phyloP scores from a whole-genome alignment of 2,888 invertebrate genomes.

The Drosophila flavopinicola region DNA sequence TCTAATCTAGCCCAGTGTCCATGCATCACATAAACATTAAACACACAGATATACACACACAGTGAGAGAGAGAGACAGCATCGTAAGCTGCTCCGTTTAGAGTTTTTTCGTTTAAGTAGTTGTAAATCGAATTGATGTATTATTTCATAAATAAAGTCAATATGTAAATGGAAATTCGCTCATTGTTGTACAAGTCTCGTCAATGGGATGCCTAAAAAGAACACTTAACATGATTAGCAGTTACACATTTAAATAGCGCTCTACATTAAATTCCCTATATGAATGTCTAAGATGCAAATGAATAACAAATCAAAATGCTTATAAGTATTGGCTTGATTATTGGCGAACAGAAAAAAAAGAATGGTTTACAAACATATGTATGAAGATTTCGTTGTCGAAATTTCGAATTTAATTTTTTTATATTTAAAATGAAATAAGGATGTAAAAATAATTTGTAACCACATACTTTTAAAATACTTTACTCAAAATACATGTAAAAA shows the following conservation, averaged over 20 bases:
- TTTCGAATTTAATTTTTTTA: too few species aligned
- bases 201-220: not conserved
- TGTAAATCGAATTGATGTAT: constrained; percentile 39
- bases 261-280: not conserved
- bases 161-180: constrained; percentile 19
- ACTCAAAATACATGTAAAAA: too few species aligned
- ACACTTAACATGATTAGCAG: too few species aligned
- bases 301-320: not conserved
- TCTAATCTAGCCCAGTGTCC: constrained; percentile 3
- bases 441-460: too few species aligned
- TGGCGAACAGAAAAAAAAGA: too few species aligned
- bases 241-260: not conserved
- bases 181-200: not conserved
- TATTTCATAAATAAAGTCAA: constrained; percentile 37
- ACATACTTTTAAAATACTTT: too few species aligned
- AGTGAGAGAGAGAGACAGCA: too few species aligned
- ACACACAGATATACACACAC: not conserved
- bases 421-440: too few species aligned
- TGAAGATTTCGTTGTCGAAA: too few species aligned
- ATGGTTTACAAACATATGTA: too few species aligned
- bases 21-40: constrained; percentile 2
- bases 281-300: too few species aligned
- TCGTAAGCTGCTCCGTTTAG: constrained; percentile 23
- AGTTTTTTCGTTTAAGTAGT: constrained; percentile 29
- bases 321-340: too few species aligned